Evolutionary conservation across 1,140 invertebrate species (phyloP).

Genomic region (Drosophila arizonae): DNA sequence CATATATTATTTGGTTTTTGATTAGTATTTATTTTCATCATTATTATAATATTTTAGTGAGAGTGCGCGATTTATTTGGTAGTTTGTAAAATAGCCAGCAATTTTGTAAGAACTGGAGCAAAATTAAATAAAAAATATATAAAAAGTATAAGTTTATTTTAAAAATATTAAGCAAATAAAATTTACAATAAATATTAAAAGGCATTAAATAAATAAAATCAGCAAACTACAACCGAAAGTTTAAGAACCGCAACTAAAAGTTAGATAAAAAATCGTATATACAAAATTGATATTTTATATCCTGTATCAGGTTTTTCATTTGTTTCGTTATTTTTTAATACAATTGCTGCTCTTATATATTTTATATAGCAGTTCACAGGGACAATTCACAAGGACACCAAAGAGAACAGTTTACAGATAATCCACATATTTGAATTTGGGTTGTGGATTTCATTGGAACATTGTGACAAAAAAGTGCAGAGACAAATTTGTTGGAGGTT

Average conservation of each 20-base stretch:
- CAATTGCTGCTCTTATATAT: neutral
- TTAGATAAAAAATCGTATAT: constrained; percentile 11
- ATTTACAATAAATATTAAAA: constrained; percentile 2
- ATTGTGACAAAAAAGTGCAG: constrained; percentile 34
- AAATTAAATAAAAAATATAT: neutral
- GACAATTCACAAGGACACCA: constrained; percentile 43
- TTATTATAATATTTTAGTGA: constrained; percentile 16
- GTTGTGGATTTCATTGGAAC: constrained; percentile 11
- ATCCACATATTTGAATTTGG: constrained; percentile 18
- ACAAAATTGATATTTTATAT: constrained; percentile 11
- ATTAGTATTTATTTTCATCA: constrained; percentile 22
- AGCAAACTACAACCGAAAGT: constrained; percentile 8
- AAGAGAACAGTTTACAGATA: constrained; percentile 9
- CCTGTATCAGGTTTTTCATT: too few species aligned
- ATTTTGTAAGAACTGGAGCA: constrained; percentile 21
- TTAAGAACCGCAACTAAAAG: constrained; percentile 5
- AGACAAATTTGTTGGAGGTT: constrained; percentile 11
- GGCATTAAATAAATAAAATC: neutral
- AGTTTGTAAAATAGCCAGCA: constrained; percentile 37
- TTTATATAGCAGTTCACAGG: neutral
- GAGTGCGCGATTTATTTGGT: constrained; percentile 41
- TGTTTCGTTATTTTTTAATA: too few species aligned
- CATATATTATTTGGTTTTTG: constrained; percentile 16
- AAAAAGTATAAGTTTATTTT: neutral
- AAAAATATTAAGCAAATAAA: neutral